Percentiles rank a stretch among this genome's conserved stretches.
Evolutionary conservation across 2,113 vertebrate species (phyloP).

Genomic region (Toxostoma redivivum): DNA sequence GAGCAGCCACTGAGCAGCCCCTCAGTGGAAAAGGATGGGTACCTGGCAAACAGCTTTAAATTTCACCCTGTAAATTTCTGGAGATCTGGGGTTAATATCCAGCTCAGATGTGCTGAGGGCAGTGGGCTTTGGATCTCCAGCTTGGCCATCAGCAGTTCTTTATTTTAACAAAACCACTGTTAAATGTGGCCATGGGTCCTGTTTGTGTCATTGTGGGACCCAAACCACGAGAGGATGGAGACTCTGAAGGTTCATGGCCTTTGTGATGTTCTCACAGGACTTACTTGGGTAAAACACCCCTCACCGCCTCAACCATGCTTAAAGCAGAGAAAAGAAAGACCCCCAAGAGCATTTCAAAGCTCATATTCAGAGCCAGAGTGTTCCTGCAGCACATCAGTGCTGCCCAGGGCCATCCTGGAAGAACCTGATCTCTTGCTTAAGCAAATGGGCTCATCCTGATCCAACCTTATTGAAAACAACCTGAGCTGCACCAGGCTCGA

Average conservation of each 20-base stretch:
- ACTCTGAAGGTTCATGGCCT: neutral
- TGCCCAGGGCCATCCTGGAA: neutral
- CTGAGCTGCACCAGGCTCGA: neutral
- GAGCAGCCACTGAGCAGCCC: rapidly evolving
- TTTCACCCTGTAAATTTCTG: neutral
- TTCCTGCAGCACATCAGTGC: rapidly evolving
- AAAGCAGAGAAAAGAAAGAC: neutral
- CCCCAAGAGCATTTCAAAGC: neutral
- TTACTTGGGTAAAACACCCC: neutral
- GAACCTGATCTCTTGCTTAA: neutral
- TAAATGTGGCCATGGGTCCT: rapidly evolving
- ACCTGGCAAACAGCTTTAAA: neutral
- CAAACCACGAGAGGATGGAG: neutral
- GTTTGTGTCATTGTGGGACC: neutral
- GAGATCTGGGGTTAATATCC: neutral
- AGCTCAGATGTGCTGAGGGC: neutral
- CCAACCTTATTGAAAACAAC: neutral
- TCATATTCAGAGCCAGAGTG: neutral
- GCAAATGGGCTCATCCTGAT: neutral
- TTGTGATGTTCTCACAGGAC: neutral
- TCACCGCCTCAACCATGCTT: neutral
- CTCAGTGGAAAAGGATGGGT: neutral
- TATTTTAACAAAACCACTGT: rapidly evolving
- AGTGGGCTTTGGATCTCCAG: neutral
- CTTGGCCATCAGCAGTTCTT: neutral